Evolutionary conservation across 2,797 vertebrate genomes (phyloP).

Genomic region (Anisognathus igniventris): DNA sequence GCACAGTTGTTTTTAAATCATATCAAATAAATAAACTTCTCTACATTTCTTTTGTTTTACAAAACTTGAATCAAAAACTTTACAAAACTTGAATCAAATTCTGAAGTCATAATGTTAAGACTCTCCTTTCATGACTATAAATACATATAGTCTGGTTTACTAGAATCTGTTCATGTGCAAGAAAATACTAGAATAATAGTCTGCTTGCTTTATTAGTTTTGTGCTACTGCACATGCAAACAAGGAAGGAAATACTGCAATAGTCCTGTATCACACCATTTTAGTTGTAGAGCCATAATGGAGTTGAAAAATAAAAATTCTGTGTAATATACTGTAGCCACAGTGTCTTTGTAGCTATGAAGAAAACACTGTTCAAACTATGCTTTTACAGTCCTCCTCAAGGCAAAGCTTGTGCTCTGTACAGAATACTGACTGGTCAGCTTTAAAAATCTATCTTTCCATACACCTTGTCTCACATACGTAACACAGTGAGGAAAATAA

Average conservation of each 20-base stretch:
- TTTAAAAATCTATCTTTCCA: not conserved
- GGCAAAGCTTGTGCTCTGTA: not conserved
- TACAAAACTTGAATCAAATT: not conserved
- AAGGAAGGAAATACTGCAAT: not conserved
- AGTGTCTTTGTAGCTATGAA: not conserved
- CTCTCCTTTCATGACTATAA: not conserved
- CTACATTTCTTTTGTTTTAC: not conserved
- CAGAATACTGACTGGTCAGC: not conserved
- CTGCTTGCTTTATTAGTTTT: not conserved
- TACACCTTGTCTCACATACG: not conserved
- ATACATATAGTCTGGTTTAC: not conserved
- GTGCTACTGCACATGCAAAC: not conserved
- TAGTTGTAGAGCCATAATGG: not conserved
- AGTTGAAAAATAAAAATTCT: not conserved
- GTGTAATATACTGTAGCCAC: not conserved
- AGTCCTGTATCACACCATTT: not conserved
- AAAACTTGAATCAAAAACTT: not conserved
- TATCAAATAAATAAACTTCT: not conserved
- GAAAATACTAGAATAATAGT: not conserved
- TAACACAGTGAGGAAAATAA: not conserved
- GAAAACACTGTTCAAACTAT: not conserved
- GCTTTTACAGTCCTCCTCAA: not conserved
- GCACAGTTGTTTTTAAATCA: not conserved
- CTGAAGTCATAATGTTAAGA: not conserved
- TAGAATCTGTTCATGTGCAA: not conserved